Base-by-base conservation (phyloP, 2,113 vertebrate species). In the Amphiprion percula region DNA sequence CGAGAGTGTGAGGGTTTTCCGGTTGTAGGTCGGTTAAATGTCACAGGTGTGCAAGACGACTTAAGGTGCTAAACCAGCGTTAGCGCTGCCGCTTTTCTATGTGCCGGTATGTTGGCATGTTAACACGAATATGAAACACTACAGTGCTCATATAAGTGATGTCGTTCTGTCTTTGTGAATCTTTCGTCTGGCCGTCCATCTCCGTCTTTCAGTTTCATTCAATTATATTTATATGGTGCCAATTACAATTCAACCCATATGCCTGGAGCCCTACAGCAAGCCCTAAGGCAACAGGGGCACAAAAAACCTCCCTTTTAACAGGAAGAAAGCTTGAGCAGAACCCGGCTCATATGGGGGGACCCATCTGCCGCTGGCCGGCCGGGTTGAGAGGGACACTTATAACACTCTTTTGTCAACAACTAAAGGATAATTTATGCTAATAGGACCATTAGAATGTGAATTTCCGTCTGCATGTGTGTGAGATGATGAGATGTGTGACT, bases 11-110 rank as follows among this genome's bases (percentile, higher is more conserved):
- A 58, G 3, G 24, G 26, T 71, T 76, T 69, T 55, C 33, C 10
- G 11, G 2, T 26, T 76, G 53, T 59, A 68, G 72, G 56, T 81
- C 68, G 46, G 39, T 2, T 56, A 77, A 87, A 83, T 77, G 81
- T 82, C 85, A 86, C 61, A 33, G 49, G n/a, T 64, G 59, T 76
- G 79, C 16, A n/a, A 55, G 53, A 79, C 21, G 33, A 65, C 56
- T 68, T 49, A 14, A 63, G 26, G 33, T 41, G 54, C n/a, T 74
- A 47, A 79, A 56, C 56, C 15, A 1, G 1, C 9, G 49, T 52
- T n/a, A 10, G 17, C 1, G 41, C 41, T 44, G 41, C 41, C 14
- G 41, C 41, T 15, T 39, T 39, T 39, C 1, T 39, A 1, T 39
- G 37, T 47, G 49, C 1, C 10, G 26, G 1, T 46, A 9, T 65